These are phyloP conservation scores for Galagoides demidoff DNA, from an alignment of 2,797 vertebrate genomes.

Conservation along the genomic window DNA sequence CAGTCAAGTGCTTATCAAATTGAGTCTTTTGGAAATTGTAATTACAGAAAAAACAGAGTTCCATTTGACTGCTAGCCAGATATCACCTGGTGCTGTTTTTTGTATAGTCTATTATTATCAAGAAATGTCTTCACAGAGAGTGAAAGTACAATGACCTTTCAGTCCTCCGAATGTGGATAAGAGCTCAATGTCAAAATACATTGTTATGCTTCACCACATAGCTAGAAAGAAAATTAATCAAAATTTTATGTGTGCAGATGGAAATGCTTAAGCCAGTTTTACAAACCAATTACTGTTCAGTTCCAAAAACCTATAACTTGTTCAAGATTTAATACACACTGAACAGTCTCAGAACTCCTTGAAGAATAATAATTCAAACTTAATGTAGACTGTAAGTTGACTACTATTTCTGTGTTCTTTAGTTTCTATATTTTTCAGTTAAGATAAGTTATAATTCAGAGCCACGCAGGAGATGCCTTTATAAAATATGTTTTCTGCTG, in stretches of 20 bases:
- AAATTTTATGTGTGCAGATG: constrained; percentile 76
- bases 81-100: constrained; percentile 67
- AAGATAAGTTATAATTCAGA: constrained; percentile 64
- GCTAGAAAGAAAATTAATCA: constrained; percentile 74
- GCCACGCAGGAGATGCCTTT: constrained; percentile 30
- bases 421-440: constrained; percentile 38
- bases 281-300: constrained; percentile 79
- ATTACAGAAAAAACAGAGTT: constrained; percentile 59
- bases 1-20: constrained; percentile 38
- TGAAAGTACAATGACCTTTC: constrained; percentile 67
- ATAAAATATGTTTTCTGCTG: constrained; percentile 67
- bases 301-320: constrained; percentile 77
- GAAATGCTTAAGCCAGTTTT: constrained; percentile 77
- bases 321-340: constrained; percentile 76
- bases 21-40: constrained; percentile 45
- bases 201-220: constrained; percentile 62
- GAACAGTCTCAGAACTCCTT: constrained; percentile 66
- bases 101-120: constrained; percentile 65
- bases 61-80: constrained; percentile 58
- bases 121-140: constrained; percentile 64
- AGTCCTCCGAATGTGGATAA: constrained; percentile 62
- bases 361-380: constrained; percentile 74
- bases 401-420: constrained; percentile 71
- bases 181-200: constrained; percentile 73
- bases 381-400: constrained; percentile 62